Base-by-base conservation (phyloP, 2,888 invertebrate species). In the Philhelius pedissequus region DNA sequence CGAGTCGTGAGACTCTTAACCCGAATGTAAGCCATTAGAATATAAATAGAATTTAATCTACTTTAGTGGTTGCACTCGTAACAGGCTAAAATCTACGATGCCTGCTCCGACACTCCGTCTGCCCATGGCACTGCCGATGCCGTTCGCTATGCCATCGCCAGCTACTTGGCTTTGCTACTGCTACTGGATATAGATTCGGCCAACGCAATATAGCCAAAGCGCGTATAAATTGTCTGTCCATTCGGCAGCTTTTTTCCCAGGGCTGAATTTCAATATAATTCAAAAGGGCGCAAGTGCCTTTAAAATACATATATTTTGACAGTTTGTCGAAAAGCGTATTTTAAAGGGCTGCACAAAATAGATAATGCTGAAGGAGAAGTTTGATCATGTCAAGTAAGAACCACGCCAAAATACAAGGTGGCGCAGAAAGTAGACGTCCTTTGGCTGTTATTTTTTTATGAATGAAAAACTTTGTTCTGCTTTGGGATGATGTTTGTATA, bases 11-110 rank as follows among this genome's bases (percentile, higher is more conserved):
- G 78, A 75, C 79, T 84, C 79, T 79, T 84, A 84, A 75, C 83
- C 83, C 79, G 79, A 79, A 74, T 83, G 83, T 83, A 74, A 83
- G 83, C 79, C 79, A 83, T 83, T 83, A 83, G 83, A 83, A 79
- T 83, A 83, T 79, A 83, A 83, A 83, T 79, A 83, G 83, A 83
- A 83, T 79, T 70, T 74, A 83, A 83, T 83, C 79, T 70, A 75
- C 79, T 79, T 79, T 83, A 83, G 79, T 64, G 79, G 83, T 83
- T 83, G 83, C 83, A 83, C 79, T 83, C 70, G 56, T 69, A 70
- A 74, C 62, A 58, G 70, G 64, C 56, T 25, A 32, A 64, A 64
- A 48, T 48, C 43, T 62, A 27, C 52, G 7, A 25, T 38, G 38
- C 15, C 60, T 40, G 25, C 48, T 5, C 22, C 22, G 6, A 11